Evolutionary conservation across 1,140 invertebrate genomes (phyloP), one percentile per base, ranked within the genome.

Genomic region (Proales similis): DNA sequence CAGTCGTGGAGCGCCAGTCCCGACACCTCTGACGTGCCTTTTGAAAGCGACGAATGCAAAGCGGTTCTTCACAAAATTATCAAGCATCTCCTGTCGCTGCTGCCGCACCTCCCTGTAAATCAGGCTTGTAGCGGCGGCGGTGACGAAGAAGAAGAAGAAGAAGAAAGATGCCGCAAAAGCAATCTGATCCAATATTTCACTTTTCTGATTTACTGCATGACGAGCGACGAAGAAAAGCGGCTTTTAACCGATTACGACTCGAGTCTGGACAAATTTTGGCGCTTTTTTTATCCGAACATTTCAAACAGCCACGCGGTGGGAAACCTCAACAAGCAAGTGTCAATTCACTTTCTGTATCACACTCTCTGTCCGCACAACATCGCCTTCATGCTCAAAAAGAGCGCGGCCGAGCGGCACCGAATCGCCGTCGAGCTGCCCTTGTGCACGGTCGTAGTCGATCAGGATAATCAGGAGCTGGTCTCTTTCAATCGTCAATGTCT

Each of bases 131-230:
- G 6, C 14, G n/a, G n/a, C n/a, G n/a, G n/a, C n/a, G n/a, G n/a
- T n/a, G n/a, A n/a, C n/a, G n/a, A n/a, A n/a, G n/a, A n/a, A n/a
- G n/a, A n/a, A n/a, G 1, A 9, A n/a, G 33, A 38, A 38, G 24
- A 2, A 7, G 43, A 46, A 26, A 2, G 3, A 1, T 24, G 11
- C 1, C 51, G 45, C n/a, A 1, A 12, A n/a, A 26, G 22, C 7
- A 57, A 57, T 39, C 22, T 57, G 1, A 57, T 57, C 9, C 51
- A 57, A 24, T 57, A 39, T 22, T 57, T 57, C 9, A 57, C 51
- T 9, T 14, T 57, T 11, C 17, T 57, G 3, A 57, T 57, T 14
- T 57, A 57, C 22, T 26, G 39, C 9, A 7, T 57, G 36, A 1
- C 45, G 24, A 7, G 9, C 17, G 7, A 14, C n/a, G 51, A 57